Base-by-base conservation (phyloP, 2,113 vertebrate species). In the Spilogale gracilis region DNA sequence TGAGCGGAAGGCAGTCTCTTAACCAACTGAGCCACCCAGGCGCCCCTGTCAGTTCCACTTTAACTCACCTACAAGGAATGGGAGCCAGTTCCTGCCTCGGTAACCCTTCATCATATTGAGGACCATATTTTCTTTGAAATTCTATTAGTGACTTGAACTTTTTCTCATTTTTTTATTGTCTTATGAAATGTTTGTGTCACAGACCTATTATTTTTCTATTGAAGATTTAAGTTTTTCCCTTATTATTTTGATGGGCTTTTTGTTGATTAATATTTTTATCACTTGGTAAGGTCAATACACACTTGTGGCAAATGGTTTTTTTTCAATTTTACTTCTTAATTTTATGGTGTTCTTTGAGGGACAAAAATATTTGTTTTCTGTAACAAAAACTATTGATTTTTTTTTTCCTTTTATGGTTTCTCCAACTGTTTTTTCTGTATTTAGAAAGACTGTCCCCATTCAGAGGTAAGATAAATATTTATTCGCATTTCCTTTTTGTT, bases 401-500 rank as follows among this genome's bases (percentile, higher is more conserved):
- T 25, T 94, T 50, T 79, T 80, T 91, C 32, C n/a, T 94, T 93
- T 93, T 79, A 67, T 89, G 27, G 87, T 93, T 76, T 82, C 21
- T 91, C 79, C 6, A 58, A 2, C 69, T 67, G 63, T 20, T 58
- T 93, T 86, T 92, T 58, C 52, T 88, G 45, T 81, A 32, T 90
- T 90, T 76, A 73, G 56, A 92, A 90, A 52, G n/a, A 69, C 20
- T 69, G 93, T 43, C 74, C 76, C 14, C 52, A 52, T 76, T 93
- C 56, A 63, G 79, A 73, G 67, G 43, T 82, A 38, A 80, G 56
- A 50, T 81, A 97, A 88, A 73, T 81, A 94, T 69, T 90, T 14
- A 67, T 78, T 86, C 88, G 54, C 43, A 56, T 84, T 89, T 86
- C 74, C 25, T 95, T 56, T 14, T 50, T 91, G 50, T 86, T 90